A percentile compares a stretch with the other conserved stretches of the same genome.
Conservation (phyloP, 2,113 vertebrate species). For the Hydrolagus affinis region DNA sequence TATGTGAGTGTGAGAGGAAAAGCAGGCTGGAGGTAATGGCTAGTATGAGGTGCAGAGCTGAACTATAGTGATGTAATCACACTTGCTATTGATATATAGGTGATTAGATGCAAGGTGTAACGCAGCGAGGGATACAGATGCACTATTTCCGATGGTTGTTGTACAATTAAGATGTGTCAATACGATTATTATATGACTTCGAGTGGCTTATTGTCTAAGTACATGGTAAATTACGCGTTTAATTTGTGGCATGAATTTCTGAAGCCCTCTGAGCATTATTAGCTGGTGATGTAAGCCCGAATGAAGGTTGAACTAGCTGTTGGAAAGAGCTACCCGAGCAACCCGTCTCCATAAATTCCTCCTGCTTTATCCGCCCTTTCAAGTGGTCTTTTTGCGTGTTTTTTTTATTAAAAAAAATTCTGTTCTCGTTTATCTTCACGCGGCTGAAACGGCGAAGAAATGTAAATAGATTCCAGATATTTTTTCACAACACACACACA, state of each 20-base stretch:
- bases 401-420: neutral
- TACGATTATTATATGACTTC: neutral
- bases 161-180: neutral
- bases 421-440: neutral
- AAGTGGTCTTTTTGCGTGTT: neutral
- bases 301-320: neutral
- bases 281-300: neutral
- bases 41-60: neutral
- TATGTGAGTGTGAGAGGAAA: neutral
- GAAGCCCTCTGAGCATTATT: neutral
- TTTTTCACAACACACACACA: too few species aligned
- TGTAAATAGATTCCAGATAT: conserved; percentile 8
- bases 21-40: neutral
- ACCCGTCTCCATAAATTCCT: conserved; percentile 9
- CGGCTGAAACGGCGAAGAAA: neutral
- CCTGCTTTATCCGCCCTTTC: neutral
- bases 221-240: neutral
- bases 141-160: too few species aligned
- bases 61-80: neutral
- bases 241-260: neutral
- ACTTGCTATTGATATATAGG: conserved; percentile 1
- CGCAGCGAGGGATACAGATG: too few species aligned
- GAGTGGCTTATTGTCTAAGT: neutral
- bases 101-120: neutral
- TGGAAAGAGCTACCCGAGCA: neutral